Evolutionary conservation across 2,113 vertebrate species (phyloP).

Genomic region (Bubalus kerabau): DNA sequence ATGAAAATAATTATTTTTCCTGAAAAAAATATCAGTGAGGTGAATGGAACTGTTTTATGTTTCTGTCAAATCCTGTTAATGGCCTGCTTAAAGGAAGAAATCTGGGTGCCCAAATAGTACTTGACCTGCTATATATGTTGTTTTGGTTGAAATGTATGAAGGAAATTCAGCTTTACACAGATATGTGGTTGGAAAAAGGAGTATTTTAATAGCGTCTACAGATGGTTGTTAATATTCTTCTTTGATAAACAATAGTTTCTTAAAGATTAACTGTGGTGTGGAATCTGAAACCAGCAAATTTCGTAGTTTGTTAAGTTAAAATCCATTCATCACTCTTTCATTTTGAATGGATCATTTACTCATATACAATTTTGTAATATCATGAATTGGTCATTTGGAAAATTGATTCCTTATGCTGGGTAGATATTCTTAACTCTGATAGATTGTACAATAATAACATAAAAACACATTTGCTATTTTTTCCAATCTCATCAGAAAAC

Average conservation of each 20-base stretch:
- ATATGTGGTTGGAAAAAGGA: not conserved
- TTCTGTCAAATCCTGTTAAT: not conserved
- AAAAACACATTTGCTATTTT: not conserved
- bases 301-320: not conserved
- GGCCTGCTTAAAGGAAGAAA: not conserved
- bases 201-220: not conserved
- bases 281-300: not conserved
- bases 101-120: not conserved
- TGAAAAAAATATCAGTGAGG: not conserved
- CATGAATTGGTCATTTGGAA: not conserved
- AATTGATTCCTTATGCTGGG: not conserved
- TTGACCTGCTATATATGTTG: not conserved
- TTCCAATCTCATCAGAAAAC: not conserved
- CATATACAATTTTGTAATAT: not conserved
- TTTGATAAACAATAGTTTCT: not conserved
- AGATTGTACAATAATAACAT: not conserved
- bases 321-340: not conserved
- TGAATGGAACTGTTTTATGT: not conserved
- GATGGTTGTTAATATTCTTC: not conserved
- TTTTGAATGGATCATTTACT: not conserved
- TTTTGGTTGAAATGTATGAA: not conserved
- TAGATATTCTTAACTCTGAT: not conserved
- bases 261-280: not conserved
- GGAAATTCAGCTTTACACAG: not conserved
- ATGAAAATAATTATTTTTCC: not conserved